These are phyloP conservation scores for Caenorhabditis becei DNA, from an alignment of 2,888 invertebrate species.

Conservation along the genomic window DNA sequence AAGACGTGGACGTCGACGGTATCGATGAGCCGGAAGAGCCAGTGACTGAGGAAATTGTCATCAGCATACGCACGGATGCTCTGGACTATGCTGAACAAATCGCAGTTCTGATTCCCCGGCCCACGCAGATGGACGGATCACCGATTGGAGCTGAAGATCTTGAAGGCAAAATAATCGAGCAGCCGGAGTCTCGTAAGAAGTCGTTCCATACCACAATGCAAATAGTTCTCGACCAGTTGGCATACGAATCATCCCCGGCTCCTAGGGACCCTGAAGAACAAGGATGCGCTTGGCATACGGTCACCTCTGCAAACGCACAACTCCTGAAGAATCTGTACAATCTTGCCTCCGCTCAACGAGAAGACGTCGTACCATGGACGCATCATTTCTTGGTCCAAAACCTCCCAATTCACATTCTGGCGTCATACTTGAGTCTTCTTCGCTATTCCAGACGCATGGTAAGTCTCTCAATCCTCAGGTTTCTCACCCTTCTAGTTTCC, in stretches of 20 bases:
- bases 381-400: slow-evolving; percentile 70
- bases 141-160: slow-evolving; percentile 22
- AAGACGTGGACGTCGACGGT: slow-evolving; percentile 1
- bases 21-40: slow-evolving; percentile 1
- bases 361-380: slow-evolving; percentile 56
- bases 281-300: slow-evolving; percentile 28
- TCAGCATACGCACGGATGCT: slow-evolving; percentile 25
- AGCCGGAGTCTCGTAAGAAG: slow-evolving; percentile 16
- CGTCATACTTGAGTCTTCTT: slow-evolving; percentile 72
- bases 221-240: slow-evolving; percentile 30
- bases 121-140: slow-evolving; percentile 16
- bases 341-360: slow-evolving; percentile 11
- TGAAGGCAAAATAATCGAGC: slow-evolving; percentile 30
- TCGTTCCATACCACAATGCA: slow-evolving; percentile 3
- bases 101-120: slow-evolving; percentile 17
- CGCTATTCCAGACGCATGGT: slow-evolving; percentile 70
- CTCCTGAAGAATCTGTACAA: slow-evolving; percentile 30
- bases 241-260: slow-evolving; percentile 30
- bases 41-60: slow-evolving; percentile 1
- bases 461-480: slow-evolving; percentile 18
- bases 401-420: slow-evolving; percentile 67
- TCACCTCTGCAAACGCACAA: slow-evolving; percentile 38
- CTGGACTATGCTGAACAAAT: slow-evolving; percentile 45
- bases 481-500: neutral
- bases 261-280: slow-evolving; percentile 13